Evolutionary conservation across 2,797 vertebrate species (phyloP), one percentile per base, ranked within the genome.

Genomic region (Pseudomugil gertrudae): DNA sequence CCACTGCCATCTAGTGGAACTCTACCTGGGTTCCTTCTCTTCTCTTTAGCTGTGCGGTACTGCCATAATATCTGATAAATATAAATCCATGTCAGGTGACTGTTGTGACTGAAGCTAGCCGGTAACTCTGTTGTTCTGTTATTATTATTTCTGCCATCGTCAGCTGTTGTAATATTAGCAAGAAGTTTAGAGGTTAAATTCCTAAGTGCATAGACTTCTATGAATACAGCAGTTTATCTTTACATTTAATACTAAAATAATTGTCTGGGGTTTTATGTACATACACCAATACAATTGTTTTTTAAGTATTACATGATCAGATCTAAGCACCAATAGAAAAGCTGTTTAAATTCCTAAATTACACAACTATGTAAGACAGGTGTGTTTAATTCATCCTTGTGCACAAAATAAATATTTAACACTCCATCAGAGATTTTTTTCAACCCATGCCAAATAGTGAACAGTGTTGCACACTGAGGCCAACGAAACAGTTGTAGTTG

Each of bases 1-100:
- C 10, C 40, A 69, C 81, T 80, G 84, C 89, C 92, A 77, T 69
- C 92, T 90, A 55, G 77, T 89, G 90, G 80, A 64, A 33, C 24
- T 27, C 14, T 15, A 6, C 7, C 21, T 29, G 2, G 57, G 40
- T 21, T 61, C 24, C 52, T 23, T 50, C 13, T 19, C 36, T 1
- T 24, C 9, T 26, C 3, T 53, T 63, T 11, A 23, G 48, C 53
- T 47, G 11, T 33, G 38, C 23, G 23, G 4, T 24, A 43, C 15
- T 57, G 57, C 30, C 19, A 15, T 30, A 4, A 24, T 21, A 40
- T 57, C 40, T 58, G 5, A 29, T 10, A 23, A 9, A 9, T 40
- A 24, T 24, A 48, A 61, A 58, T 38, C 21, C 29, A 52, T 1
- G 0, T 29, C 35, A 10, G 9, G 45, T 61, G 32, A 47, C 9